phyloP scores from a whole-genome alignment of 2,113 vertebrate species.

The Psittacula cyanocephala region DNA sequence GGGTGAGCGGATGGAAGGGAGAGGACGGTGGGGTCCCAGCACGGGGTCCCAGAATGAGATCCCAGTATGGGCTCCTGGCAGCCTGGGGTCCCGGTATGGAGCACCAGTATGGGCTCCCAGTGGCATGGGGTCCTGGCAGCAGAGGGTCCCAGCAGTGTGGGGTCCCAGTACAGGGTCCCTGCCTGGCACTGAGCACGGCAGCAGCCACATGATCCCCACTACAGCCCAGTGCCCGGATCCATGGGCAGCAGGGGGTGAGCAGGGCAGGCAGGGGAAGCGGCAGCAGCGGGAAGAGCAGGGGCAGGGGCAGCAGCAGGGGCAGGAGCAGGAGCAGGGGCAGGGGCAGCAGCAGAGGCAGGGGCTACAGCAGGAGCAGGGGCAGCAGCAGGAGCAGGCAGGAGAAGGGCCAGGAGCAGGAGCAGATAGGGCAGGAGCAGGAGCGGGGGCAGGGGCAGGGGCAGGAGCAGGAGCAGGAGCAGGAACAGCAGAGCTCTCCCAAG shows the following conservation, averaged over 20 bases:
- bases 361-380: not conserved
- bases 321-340: too few relatives aligned
- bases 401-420: too few relatives aligned
- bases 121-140: too few relatives aligned
- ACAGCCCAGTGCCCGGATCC: not conserved
- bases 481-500: not conserved
- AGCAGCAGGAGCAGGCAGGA: not conserved
- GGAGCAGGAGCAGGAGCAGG: not conserved
- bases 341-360: not conserved
- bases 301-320: too few relatives aligned
- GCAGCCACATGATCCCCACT: not conserved
- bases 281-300: too few relatives aligned
- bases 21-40: not conserved
- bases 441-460: not conserved
- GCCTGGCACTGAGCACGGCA: not conserved
- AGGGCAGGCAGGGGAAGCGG: not conserved
- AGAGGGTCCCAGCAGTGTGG: too few relatives aligned
- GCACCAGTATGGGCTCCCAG: not conserved
- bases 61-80: not conserved
- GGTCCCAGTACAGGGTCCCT: not conserved
- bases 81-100: too few relatives aligned
- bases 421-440: not conserved
- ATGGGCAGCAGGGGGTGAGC: not conserved
- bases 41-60: not conserved
- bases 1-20: too few relatives aligned